Evolutionary conservation across 2,888 invertebrate species (phyloP).

Genomic region (Bhutanitis thaidina): DNA sequence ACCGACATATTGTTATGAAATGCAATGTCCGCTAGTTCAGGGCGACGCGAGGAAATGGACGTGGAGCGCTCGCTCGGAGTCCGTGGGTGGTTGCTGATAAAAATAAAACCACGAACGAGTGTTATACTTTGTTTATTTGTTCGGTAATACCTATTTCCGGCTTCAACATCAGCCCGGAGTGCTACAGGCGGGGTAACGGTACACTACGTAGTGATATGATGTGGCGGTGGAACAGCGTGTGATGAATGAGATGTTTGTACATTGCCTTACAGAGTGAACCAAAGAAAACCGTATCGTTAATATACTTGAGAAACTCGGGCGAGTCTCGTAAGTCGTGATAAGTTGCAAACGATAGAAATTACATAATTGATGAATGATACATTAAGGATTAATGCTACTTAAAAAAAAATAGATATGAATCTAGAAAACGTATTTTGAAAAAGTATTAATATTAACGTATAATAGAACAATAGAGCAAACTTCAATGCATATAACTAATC

Average conservation of each 20-base stretch:
- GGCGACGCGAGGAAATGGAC: neutral
- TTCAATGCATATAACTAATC: too few species aligned
- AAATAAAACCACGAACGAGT: conserved; percentile 11
- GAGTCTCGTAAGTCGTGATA: too few species aligned
- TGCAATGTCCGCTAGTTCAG: too few species aligned
- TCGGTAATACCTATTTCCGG: neutral
- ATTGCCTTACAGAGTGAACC: conserved; percentile 8
- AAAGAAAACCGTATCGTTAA: neutral
- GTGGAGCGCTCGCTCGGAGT: neutral
- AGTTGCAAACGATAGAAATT: too few species aligned
- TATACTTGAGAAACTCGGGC: too few species aligned
- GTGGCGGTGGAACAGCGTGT: neutral
- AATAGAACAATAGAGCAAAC: too few species aligned
- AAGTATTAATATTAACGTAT: too few species aligned
- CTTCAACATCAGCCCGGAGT: conserved; percentile 8
- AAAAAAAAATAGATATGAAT: too few species aligned
- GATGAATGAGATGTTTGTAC: neutral
- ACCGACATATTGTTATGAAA: too few species aligned
- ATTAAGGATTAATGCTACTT: too few species aligned
- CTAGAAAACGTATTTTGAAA: too few species aligned
- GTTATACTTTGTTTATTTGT: conserved; percentile 9
- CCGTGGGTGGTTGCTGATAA: conserved; percentile 1
- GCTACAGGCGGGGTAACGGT: conserved; percentile 3
- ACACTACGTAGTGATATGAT: conserved; percentile 1
- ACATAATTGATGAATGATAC: too few species aligned